Evolutionary conservation across 2,113 vertebrate species (phyloP).

Genomic region (Syrmaticus mikado): DNA sequence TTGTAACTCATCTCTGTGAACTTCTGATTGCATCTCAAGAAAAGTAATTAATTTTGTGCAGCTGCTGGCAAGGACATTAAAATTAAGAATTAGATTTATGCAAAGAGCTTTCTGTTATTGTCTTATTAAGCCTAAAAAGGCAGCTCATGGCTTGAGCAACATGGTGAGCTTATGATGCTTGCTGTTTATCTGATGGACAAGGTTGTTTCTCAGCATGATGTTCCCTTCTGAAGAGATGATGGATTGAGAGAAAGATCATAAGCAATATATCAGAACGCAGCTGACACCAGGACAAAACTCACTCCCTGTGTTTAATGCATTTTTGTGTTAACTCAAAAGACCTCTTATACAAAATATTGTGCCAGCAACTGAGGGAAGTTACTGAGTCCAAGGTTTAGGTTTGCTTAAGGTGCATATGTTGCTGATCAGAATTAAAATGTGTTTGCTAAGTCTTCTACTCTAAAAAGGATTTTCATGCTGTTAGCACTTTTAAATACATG

Average conservation of each 20-base stretch:
- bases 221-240: not conserved
- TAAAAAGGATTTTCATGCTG: not conserved
- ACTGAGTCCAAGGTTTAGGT: not conserved
- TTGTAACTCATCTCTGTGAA: not conserved
- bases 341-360: not conserved
- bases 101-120: not conserved
- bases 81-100: not conserved
- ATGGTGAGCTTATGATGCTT: not conserved
- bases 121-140: not conserved
- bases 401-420: not conserved
- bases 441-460: not conserved
- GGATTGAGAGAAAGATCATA: not conserved
- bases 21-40: not conserved
- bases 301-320: fast-evolving
- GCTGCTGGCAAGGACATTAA: not conserved
- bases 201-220: not conserved
- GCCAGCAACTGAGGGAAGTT: not conserved
- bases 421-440: not conserved
- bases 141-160: not conserved
- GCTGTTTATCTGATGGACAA: not conserved
- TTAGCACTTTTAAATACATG: not conserved
- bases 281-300: not conserved
- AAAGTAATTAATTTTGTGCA: not conserved
- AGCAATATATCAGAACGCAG: not conserved
- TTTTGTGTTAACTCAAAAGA: not conserved